phyloP scores from a whole-genome alignment of 1,140 invertebrate genomes.

The Drosophila nannoptera region DNA sequence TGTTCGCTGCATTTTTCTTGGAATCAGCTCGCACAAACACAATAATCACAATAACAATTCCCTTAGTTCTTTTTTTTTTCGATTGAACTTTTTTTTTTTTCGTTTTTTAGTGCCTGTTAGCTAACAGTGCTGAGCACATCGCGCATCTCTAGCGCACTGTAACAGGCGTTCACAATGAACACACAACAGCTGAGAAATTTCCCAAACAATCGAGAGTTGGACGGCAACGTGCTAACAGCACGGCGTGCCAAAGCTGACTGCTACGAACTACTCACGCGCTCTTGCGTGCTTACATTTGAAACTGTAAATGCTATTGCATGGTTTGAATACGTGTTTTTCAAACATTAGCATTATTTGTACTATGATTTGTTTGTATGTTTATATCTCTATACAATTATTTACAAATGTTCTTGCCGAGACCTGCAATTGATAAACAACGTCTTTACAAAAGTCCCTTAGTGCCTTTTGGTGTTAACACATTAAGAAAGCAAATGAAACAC shows the following conservation, averaged over 20 bases:
- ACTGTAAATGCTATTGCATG: slow-evolving; percentile 10
- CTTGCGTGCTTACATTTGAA: slow-evolving; percentile 10
- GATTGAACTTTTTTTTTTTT: not conserved
- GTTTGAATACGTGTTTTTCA: too few relatives aligned
- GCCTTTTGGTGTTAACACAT: not conserved
- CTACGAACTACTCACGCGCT: slow-evolving; percentile 1
- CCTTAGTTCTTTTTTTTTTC: slow-evolving; percentile 7
- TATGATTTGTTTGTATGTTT: too few relatives aligned
- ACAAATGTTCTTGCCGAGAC: not conserved
- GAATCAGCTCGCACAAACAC: slow-evolving; percentile 4
- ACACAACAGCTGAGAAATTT: slow-evolving; percentile 48
- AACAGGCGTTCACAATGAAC: slow-evolving; percentile 23
- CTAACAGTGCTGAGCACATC: slow-evolving; percentile 29
- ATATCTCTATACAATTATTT: not conserved
- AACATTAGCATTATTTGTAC: too few relatives aligned
- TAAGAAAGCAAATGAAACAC: not conserved
- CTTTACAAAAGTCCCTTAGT: not conserved
- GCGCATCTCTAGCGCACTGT: slow-evolving; percentile 41
- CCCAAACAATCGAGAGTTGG: slow-evolving; percentile 35
- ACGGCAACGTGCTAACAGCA: slow-evolving; percentile 17
- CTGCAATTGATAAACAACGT: slow-evolving; percentile 4
- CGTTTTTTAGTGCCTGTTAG: slow-evolving; percentile 47
- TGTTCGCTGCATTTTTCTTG: slow-evolving; percentile 5
- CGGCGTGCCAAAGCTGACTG: slow-evolving; percentile 31
- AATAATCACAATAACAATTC: slow-evolving; percentile 37